These are phyloP conservation scores for Platanista minor DNA, from an alignment of 2,113 vertebrate species.

Conservation along the genomic window DNA sequence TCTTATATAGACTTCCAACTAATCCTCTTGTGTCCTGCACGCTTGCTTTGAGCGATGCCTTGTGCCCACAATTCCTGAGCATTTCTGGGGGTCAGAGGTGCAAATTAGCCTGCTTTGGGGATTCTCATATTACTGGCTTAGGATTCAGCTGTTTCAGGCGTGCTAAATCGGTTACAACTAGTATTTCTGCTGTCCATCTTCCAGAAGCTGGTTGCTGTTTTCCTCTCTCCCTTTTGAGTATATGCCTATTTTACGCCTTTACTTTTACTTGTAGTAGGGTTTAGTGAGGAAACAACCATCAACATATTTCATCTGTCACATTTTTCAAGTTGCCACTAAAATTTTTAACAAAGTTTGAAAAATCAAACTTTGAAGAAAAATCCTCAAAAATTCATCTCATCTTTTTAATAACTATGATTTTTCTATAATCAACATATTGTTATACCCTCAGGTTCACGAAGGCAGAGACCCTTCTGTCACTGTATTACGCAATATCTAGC, in stretches of 20 bases:
- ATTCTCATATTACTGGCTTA: not conserved
- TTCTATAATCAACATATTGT: not conserved
- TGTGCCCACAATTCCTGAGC: not conserved
- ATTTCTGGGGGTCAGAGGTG: not conserved
- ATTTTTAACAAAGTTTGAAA: conserved; percentile 25
- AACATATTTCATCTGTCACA: not conserved
- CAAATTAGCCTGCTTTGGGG: not conserved
- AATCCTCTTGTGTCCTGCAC: not conserved
- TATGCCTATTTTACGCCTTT: not conserved
- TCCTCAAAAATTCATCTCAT: conserved; percentile 28
- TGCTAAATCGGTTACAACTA: not conserved
- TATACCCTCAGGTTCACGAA: not conserved
- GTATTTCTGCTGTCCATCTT: not conserved
- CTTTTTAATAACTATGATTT: not conserved
- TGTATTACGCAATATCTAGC: not conserved
- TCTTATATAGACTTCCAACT: not conserved
- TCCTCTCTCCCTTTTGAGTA: not conserved
- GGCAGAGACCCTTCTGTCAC: not conserved
- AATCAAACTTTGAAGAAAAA: not conserved
- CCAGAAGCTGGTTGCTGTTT: not conserved
- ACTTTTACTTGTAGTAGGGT: not conserved
- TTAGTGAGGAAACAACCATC: not conserved
- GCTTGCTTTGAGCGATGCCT: not conserved
- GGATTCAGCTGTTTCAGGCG: not conserved
- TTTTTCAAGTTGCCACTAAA: not conserved